Percentiles rank a stretch among this genome's conserved stretches.
Conservation (phyloP, 2,888 invertebrate genomes). For the Orthosia gracilis region DNA sequence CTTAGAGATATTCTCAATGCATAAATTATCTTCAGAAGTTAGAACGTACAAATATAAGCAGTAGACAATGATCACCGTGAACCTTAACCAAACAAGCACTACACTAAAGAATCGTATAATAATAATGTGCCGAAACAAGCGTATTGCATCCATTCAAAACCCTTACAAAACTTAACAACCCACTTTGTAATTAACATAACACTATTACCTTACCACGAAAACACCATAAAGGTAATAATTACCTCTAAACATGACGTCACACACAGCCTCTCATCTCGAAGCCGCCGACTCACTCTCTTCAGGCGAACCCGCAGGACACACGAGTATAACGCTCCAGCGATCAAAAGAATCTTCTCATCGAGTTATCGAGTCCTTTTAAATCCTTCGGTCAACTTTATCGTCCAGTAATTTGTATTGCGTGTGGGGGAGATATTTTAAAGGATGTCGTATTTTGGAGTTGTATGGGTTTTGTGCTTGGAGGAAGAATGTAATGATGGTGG, state of each 20-base stretch:
- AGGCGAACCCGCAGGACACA: conserved; percentile 34
- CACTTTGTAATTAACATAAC: conserved; percentile 26
- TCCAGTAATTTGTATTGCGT: conserved; percentile 60
- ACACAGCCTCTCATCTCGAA: conserved; percentile 29
- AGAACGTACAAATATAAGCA: neutral
- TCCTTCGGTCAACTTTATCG: conserved; percentile 62
- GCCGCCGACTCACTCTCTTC: conserved; percentile 39
- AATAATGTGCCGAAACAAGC: neutral
- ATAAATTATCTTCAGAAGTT: neutral
- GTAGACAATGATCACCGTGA: neutral
- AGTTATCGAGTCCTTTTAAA: conserved; percentile 73
- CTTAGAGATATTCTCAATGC: neutral
- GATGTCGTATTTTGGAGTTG: neutral
- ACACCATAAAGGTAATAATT: neutral
- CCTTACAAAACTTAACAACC: neutral
- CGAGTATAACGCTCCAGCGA: conserved; percentile 75
- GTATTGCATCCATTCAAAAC: neutral
- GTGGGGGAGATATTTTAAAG: conserved; percentile 46
- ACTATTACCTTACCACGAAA: conserved; percentile 5
- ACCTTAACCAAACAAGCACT: neutral
- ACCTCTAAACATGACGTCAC: conserved; percentile 26
- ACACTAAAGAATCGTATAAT: neutral
- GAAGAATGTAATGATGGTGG: conserved; percentile 19
- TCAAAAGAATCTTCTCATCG: conserved; percentile 77
- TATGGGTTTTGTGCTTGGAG: conserved; percentile 19